These are phyloP conservation scores for Creontiades dilutus DNA, from an alignment of 2,888 invertebrate species.

Conservation along the genomic window DNA sequence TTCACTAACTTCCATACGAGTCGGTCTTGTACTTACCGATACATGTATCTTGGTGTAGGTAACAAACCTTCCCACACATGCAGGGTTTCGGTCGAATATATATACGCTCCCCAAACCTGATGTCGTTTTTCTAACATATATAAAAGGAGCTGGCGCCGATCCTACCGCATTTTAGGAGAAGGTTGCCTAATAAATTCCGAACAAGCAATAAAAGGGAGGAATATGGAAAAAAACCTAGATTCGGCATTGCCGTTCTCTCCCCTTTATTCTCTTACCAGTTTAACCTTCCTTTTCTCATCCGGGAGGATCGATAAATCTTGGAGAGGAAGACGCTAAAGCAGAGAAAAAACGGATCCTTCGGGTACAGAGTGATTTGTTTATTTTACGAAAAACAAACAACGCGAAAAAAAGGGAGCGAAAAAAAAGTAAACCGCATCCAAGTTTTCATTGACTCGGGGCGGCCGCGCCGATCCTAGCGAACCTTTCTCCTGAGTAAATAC, in stretches of 20 bases:
- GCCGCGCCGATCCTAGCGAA: conserved; percentile 58
- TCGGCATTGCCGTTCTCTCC: not conserved
- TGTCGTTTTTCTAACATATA: not conserved
- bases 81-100: too few species aligned
- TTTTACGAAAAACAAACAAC: conserved; percentile 56
- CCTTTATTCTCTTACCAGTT: not conserved
- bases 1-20: too few species aligned
- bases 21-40: too few species aligned
- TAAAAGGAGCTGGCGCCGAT: not conserved
- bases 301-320: not conserved
- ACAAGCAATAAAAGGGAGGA: conserved; percentile 28
- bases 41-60: too few species aligned
- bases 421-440: conserved; percentile 68
- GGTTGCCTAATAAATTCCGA: not conserved
- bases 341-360: not conserved
- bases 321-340: conserved; percentile 2
- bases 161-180: not conserved
- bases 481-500: conserved; percentile 66
- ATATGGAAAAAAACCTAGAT: conserved; percentile 24
- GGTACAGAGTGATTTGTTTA: conserved; percentile 51
- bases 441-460: conserved; percentile 68
- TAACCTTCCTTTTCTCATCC: not conserved
- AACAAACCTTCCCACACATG: too few species aligned
- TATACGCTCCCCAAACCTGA: not conserved
- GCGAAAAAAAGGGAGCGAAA: not conserved